A percentile compares a stretch with the other conserved stretches of the same genome.
Conservation (phyloP, 2,113 vertebrate species). For the Nematolebias whitei region DNA sequence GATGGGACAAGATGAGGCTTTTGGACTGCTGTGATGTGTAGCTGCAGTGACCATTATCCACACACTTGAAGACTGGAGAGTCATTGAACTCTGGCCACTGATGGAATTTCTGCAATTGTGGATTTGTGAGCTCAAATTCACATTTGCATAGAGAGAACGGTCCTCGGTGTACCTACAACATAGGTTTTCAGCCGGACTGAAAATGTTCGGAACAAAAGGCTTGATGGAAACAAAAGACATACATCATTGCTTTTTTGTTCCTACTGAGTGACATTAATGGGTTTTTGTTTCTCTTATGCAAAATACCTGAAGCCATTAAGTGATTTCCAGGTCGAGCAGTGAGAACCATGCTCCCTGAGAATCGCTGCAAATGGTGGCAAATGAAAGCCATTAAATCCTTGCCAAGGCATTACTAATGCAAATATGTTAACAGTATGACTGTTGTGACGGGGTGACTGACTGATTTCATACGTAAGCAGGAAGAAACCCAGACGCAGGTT, state of each 20-base stretch:
- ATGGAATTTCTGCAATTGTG: constrained; percentile 74
- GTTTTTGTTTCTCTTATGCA: constrained; percentile 30
- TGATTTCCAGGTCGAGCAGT: constrained; percentile 62
- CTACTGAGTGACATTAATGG: constrained; percentile 62
- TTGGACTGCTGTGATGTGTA: constrained; percentile 66
- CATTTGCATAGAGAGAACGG: constrained; percentile 77
- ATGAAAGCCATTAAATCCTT: constrained; percentile 71
- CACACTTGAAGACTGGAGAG: constrained; percentile 77
- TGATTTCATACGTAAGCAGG: constrained; percentile 44
- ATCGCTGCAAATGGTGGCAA: constrained; percentile 64
- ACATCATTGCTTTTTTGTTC: constrained; percentile 42
- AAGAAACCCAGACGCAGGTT: constrained; percentile 53
- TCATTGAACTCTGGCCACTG: constrained; percentile 74
- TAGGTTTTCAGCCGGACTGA: constrained; percentile 33
- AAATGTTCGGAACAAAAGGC: constrained; percentile 26
- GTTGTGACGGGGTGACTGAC: constrained; percentile 38
- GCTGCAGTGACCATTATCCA: constrained; percentile 76
- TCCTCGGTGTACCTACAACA: constrained; percentile 55
- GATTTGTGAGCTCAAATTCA: constrained; percentile 65
- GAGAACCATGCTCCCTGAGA: constrained; percentile 59
- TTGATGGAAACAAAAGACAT: constrained; percentile 40
- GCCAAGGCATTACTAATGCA: constrained; percentile 63
- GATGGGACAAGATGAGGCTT: constrained; percentile 57
- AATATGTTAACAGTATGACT: constrained; percentile 66
- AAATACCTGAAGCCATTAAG: constrained; percentile 74